Evolutionary conservation across 1,140 invertebrate species (phyloP).

Genomic region (Penaeus japonicus): DNA sequence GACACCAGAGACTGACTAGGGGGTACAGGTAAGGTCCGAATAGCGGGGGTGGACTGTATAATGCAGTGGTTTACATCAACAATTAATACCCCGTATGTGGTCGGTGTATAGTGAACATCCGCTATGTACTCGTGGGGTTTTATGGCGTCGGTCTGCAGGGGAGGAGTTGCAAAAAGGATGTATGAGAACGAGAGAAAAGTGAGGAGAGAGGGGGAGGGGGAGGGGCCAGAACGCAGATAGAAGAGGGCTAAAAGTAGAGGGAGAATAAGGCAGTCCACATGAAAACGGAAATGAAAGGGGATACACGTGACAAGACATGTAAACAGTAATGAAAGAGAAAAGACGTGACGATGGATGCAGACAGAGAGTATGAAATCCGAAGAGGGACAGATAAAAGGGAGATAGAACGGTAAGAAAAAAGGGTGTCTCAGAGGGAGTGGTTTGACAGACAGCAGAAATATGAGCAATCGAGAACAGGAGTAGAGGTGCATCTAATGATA

Average conservation of each 20-base stretch:
- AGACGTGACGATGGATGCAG: background rate
- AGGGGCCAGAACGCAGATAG: background rate
- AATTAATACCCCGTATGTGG: slow-evolving; percentile 1
- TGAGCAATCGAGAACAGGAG: too few species aligned
- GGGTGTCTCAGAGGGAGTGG: background rate
- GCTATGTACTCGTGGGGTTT: background rate
- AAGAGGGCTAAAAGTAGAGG: background rate
- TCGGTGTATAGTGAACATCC: background rate
- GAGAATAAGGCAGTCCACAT: background rate
- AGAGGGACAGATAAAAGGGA: background rate
- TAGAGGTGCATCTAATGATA: too few species aligned
- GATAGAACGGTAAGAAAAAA: background rate
- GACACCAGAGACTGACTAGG: background rate
- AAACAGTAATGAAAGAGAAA: background rate
- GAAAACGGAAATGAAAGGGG: background rate
- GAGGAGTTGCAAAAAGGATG: background rate
- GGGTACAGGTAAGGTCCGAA: background rate
- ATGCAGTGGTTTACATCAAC: background rate
- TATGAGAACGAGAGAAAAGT: background rate
- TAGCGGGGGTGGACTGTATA: background rate
- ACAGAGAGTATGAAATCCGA: background rate
- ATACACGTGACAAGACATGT: background rate
- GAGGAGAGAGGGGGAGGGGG: background rate
- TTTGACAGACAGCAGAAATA: too few species aligned
- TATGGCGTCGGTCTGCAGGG: background rate